Evolutionary conservation across 2,888 invertebrate genomes (phyloP).

Genomic region (Andrena dorsata): DNA sequence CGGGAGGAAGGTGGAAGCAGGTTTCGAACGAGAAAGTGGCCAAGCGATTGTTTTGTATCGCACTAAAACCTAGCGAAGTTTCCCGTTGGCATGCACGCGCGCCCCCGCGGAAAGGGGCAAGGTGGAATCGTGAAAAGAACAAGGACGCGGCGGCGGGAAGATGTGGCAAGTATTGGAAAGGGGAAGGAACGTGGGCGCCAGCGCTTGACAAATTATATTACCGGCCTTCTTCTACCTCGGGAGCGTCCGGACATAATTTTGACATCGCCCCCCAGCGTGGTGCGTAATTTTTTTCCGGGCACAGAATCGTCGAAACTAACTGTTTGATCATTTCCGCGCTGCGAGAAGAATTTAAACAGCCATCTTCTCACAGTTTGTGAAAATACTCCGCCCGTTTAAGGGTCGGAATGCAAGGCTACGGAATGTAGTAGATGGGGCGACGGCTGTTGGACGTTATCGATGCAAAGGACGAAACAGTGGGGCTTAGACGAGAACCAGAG

Average conservation of each 20-base stretch:
- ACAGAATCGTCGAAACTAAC: not conserved
- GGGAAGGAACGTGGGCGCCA: constrained; percentile 41
- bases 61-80: constrained; percentile 61
- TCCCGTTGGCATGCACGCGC: constrained; percentile 57
- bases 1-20: constrained; percentile 48
- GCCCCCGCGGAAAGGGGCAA: constrained; percentile 7
- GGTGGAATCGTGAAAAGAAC: constrained; percentile 36
- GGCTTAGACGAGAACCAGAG: constrained; percentile 10
- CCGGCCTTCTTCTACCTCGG: constrained; percentile 18
- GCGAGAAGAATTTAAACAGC: too few species aligned
- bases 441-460: constrained; percentile 4
- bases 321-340: too few species aligned
- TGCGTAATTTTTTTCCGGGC: not conserved
- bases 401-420: not conserved
- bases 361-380: too few species aligned
- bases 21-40: constrained; percentile 61
- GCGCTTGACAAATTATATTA: constrained; percentile 53
- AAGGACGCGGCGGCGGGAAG: constrained; percentile 16
- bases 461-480: constrained; percentile 13
- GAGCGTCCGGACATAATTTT: constrained; percentile 19
- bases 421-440: not conserved
- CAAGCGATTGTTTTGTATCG: constrained; percentile 63
- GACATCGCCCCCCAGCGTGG: not conserved
- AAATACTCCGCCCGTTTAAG: too few species aligned
- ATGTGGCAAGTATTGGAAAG: constrained; percentile 38